Conservation (phyloP, 2,113 vertebrate species). For the Actenoides lindsayi region DNA sequence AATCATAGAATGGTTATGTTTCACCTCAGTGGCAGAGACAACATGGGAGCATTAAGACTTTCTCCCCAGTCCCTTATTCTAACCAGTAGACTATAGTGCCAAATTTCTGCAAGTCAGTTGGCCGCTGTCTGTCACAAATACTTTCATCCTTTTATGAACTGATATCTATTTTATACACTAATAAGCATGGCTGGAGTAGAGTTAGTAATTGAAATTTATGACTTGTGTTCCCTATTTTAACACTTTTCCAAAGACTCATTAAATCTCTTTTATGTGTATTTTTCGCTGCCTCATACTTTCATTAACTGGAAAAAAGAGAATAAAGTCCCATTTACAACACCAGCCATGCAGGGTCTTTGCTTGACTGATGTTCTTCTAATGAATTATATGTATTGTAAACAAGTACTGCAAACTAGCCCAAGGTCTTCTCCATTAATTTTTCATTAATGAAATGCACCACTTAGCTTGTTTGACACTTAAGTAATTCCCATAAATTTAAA, state of each 20-base stretch:
- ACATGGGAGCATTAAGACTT: not conserved
- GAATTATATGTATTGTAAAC: constrained; percentile 79
- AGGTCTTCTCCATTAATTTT: constrained; percentile 80
- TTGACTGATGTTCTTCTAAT: constrained; percentile 74
- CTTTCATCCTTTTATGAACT: constrained; percentile 46
- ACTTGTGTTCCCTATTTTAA: constrained; percentile 71
- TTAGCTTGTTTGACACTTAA: constrained; percentile 79
- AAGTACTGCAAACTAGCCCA: constrained; percentile 65
- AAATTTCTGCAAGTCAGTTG: constrained; percentile 9
- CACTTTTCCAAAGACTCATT: constrained; percentile 75
- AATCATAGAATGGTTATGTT: not conserved
- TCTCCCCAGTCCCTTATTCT: not conserved
- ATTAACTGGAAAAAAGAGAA: constrained; percentile 75
- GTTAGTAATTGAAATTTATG: constrained; percentile 76
- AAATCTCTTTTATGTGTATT: constrained; percentile 79
- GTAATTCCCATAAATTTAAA: constrained; percentile 75
- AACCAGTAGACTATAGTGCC: not conserved
- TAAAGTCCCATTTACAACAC: constrained; percentile 63
- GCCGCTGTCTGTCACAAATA: not conserved
- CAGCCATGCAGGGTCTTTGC: constrained; percentile 32
- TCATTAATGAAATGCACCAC: constrained; percentile 81
- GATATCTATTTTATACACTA: constrained; percentile 40
- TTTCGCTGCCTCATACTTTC: constrained; percentile 70
- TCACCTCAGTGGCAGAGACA: not conserved
- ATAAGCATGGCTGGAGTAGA: constrained; percentile 59